Percentiles rank a stretch among this genome's conserved stretches.
Conservation (phyloP, 2,888 invertebrate species). For the Allygus modestus region DNA sequence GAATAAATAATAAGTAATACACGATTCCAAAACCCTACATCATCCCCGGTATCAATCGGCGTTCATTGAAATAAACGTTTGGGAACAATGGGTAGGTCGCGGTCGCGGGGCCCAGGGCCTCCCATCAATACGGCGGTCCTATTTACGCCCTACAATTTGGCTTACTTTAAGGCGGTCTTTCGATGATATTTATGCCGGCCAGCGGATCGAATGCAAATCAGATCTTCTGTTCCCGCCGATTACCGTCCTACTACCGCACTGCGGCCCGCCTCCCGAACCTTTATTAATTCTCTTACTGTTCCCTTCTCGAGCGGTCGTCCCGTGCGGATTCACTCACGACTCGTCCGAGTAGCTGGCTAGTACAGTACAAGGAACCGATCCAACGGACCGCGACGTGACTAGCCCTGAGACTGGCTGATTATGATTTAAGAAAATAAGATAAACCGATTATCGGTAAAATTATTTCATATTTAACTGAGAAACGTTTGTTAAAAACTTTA, state of each 20-base stretch:
- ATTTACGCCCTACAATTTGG: constrained; percentile 45
- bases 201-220: constrained; percentile 47
- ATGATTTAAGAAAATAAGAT: too few species aligned
- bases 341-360: too few species aligned
- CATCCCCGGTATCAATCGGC: constrained; percentile 33
- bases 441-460: too few species aligned
- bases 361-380: too few species aligned
- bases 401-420: too few species aligned
- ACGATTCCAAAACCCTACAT: constrained; percentile 25
- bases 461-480: too few species aligned
- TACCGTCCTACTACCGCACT: constrained; percentile 10
- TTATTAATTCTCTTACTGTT: constrained; percentile 37
- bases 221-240: constrained; percentile 4
- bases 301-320: too few species aligned
- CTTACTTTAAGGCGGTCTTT: constrained; percentile 39
- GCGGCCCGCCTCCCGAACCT: constrained; percentile 22
- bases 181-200: constrained; percentile 39
- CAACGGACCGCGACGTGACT: too few species aligned
- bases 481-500: too few species aligned
- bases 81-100: constrained; percentile 22
- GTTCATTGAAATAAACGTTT: constrained; percentile 54
- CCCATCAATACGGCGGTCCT: constrained; percentile 42
- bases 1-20: constrained; percentile 36
- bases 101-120: constrained; percentile 11
- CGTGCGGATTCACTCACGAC: constrained; percentile 13